phyloP scores from a whole-genome alignment of 2,888 invertebrate species.

The Dryadula phaetusa region DNA sequence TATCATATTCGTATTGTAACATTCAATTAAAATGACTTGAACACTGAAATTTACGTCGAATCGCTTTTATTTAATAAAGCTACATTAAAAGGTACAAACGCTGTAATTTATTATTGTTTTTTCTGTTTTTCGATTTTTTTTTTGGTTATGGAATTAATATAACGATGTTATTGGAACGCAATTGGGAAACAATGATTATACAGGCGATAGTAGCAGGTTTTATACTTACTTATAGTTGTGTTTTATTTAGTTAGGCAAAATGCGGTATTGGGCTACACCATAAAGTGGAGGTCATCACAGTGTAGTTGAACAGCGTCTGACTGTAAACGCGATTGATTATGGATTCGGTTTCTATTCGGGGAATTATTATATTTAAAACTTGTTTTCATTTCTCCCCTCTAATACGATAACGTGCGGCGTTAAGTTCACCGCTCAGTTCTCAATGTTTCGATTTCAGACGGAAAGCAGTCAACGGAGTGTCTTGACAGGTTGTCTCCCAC shows the following conservation, averaged over 20 bases:
- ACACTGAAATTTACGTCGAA: slow-evolving; percentile 20
- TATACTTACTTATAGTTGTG: neutral
- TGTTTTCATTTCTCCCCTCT: no score
- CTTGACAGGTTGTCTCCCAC: no score
- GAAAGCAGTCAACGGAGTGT: no score
- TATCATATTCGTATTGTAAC: slow-evolving; percentile 13
- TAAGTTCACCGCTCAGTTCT: no score
- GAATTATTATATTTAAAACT: no score
- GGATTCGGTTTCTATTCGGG: no score
- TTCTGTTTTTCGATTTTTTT: slow-evolving; percentile 1
- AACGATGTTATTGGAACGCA: neutral
- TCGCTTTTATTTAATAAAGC: slow-evolving; percentile 17
- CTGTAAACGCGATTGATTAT: no score
- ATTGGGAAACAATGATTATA: neutral
- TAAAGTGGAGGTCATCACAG: no score
- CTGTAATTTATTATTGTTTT: slow-evolving; percentile 15
- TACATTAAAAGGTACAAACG: slow-evolving; percentile 8
- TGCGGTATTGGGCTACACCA: no score
- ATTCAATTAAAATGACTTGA: slow-evolving; percentile 21
- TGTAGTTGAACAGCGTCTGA: no score
- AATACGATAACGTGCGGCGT: no score
- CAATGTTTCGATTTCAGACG: no score
- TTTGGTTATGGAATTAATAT: neutral
- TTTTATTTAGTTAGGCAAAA: neutral
- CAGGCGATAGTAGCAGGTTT: neutral